Evolutionary conservation across 30 jellyfish, hydroid and myxozoan genomes (phyloP), one percentile per base, ranked within the genome.

Genomic region (Calvadosia cruxmelitensis): DNA sequence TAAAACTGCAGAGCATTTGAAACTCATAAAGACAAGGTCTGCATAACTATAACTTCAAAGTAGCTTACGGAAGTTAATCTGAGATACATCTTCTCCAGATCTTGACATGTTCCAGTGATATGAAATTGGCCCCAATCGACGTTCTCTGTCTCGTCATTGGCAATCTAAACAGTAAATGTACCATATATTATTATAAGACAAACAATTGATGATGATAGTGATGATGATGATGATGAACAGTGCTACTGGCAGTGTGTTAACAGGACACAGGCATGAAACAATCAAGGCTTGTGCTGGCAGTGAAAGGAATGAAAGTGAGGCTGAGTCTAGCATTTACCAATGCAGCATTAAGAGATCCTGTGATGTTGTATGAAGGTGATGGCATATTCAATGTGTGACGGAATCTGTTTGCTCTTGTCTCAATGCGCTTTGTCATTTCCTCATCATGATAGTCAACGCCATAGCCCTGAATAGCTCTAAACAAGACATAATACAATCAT

Each of bases 41-140:
- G 10, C 27, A 53, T 13, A 27, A 53, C 78, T 64, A 70, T 3
- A 20, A n/a, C n/a, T n/a, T n/a, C n/a, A n/a, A n/a, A n/a, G n/a
- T n/a, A n/a, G n/a, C 93, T 62, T 63, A 89, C 98, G 20, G 98
- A 80, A 29, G 98, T 89, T 49, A 89, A 65, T 31, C 98, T 71
- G 53, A 89, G 74, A 64, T 89, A 89, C 49, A 79, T 61, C 51
- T 89, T 89, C 20, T 70, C 77, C 49, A 89, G 63, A 0, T 89
- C 98, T 77, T 77, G 91, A 49, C 84, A 53, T 2, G 93, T 70
- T 1, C 98, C 98, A 52, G 71, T 84, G 50, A 89, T 89, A 52
- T 81, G 96, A 66, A 77, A 81, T 27, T 86, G 73, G 73, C 92
- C 76, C 92, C 92, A 79, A 32, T 79, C 92, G 33, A 79, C 36